A percentile compares a stretch with the other conserved stretches of the same genome.
Evolutionary conservation across 2,797 vertebrate species (phyloP).

Genomic region (Furcifer pardalis): DNA sequence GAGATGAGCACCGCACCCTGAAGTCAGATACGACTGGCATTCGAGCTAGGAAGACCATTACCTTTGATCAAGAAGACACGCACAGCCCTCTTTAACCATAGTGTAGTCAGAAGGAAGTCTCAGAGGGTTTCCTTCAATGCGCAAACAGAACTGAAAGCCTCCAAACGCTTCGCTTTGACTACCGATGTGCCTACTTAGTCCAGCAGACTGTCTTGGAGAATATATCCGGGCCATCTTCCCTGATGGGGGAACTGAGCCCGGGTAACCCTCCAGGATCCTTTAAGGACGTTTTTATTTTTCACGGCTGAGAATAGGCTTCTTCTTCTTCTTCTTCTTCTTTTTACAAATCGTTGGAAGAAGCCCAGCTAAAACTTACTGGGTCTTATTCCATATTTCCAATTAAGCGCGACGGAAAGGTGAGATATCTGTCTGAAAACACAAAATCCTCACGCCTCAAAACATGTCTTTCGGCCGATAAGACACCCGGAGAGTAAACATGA

Average conservation of each 20-base stretch:
- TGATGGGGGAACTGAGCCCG: neutral
- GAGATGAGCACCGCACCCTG: too few species aligned
- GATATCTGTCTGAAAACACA: too few species aligned
- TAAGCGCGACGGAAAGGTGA: neutral
- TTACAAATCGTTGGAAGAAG: neutral
- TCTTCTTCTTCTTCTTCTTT: too few species aligned
- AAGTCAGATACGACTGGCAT: too few species aligned
- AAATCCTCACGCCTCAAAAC: too few species aligned
- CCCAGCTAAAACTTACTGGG: too few species aligned
- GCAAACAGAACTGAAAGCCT: neutral
- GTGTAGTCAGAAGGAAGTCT: neutral
- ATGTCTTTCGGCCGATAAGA: neutral
- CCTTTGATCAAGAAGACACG: neutral
- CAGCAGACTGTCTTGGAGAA: fast-evolving
- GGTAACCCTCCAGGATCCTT: neutral
- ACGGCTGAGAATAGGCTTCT: neutral
- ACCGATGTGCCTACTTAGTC: neutral
- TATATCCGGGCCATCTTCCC: neutral
- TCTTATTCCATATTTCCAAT: neutral
- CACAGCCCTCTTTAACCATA: too few species aligned
- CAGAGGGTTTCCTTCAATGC: neutral
- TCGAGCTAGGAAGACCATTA: too few species aligned
- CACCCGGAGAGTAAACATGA: too few species aligned
- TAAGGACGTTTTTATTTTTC: too few species aligned
- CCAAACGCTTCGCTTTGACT: neutral